Evolutionary conservation across 2,797 vertebrate genomes (phyloP).

Genomic region (Eulemur rubriventer): DNA sequence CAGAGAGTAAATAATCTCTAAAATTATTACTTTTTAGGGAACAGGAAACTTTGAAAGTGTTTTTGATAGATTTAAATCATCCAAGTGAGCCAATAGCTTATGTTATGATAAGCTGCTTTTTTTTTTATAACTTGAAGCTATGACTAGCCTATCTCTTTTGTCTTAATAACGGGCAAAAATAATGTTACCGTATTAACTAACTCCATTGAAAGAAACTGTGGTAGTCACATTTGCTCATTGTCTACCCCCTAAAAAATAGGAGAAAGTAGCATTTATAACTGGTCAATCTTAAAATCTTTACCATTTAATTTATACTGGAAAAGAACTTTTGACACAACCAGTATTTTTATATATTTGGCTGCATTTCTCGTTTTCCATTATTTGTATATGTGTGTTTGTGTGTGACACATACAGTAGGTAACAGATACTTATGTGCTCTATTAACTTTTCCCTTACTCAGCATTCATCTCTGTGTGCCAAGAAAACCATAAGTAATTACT

Average conservation of each 20-base stretch:
- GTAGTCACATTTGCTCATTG: constrained; percentile 21
- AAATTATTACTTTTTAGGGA: neutral
- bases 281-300: constrained; percentile 10
- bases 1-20: neutral
- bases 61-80: constrained; percentile 29
- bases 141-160: neutral
- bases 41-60: constrained; percentile 49
- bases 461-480: neutral
- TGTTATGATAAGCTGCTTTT: neutral
- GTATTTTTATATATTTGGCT: constrained; percentile 8
- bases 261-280: neutral
- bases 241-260: neutral
- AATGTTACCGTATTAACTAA: constrained; percentile 30
- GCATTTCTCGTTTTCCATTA: neutral
- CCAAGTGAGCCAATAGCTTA: neutral
- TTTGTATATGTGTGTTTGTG: neutral
- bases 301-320: neutral
- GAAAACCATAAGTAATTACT: constrained; percentile 37
- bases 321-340: constrained; percentile 16
- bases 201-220: neutral
- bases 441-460: constrained; percentile 44
- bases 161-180: constrained; percentile 7
- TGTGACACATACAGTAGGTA: neutral
- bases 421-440: neutral
- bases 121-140: neutral